Conservation (phyloP, 1,140 invertebrate species). For the Zaprionus lachaisei region DNA sequence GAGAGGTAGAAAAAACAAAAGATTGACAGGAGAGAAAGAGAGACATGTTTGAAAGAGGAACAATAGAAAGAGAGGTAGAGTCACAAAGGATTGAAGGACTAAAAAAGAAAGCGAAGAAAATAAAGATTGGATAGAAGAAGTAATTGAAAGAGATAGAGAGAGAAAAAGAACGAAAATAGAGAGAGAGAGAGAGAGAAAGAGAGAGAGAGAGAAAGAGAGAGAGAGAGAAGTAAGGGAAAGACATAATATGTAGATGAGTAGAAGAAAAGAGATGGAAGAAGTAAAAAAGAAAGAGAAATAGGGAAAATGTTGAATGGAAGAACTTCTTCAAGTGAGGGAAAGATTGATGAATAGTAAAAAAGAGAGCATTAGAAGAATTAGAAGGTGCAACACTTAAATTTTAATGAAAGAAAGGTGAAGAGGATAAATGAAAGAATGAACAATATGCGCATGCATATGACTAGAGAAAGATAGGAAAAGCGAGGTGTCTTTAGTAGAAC, state of each 20-base stretch:
- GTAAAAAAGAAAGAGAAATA: background rate
- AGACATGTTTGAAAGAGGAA: background rate
- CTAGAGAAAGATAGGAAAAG: too few species aligned
- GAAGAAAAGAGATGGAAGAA: background rate
- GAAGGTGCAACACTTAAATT: too few species aligned
- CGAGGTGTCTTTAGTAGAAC: too few species aligned
- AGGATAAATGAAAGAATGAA: too few species aligned
- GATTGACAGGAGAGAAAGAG: background rate
- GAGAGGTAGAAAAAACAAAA: background rate
- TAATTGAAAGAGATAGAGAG: too few species aligned
- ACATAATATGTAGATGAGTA: background rate
- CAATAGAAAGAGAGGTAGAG: background rate
- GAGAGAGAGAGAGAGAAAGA: too few species aligned
- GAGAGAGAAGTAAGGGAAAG: too few species aligned
- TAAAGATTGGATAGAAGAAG: too few species aligned
- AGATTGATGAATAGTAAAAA: background rate
- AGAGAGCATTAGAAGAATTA: background rate
- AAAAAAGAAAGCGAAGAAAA: too few species aligned
- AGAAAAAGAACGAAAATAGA: background rate
- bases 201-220: background rate
- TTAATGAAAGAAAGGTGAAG: too few species aligned
- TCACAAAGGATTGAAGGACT: too few species aligned
- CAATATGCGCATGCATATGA: too few species aligned
- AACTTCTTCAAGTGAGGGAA: background rate
- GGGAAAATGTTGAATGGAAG: background rate